Base-by-base conservation (phyloP, 2,113 vertebrate species). In the Periophthalmus modestus region DNA sequence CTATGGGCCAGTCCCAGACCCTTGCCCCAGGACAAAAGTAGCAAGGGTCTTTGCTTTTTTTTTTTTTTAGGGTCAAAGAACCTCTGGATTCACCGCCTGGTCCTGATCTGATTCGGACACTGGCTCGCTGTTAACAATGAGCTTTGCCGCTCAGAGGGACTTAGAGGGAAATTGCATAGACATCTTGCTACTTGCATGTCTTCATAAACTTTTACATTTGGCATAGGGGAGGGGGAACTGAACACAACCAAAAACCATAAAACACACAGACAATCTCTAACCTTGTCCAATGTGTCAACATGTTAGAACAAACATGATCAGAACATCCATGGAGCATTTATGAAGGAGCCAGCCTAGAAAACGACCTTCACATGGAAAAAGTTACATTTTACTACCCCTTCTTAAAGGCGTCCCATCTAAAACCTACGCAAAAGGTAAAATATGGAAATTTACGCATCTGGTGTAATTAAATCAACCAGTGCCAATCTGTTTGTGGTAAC, bases 121-220 rank as follows among this genome's bases (percentile, higher is more conserved):
- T 1, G 23, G 54, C 72, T 82, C 36, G 1, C 39, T 73, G 70
- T 73, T 85, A 48, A 61, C 68, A 54, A 43, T 24, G 71, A 82
- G 81, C 19, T 39, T 65, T 57, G 75, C 78, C 71, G 69, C 75
- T 75, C 21, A 52, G 79, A 82, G 71, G 75, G 69, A 74, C 36
- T 77, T 79, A 79, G 84, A 82, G 83, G 82, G 80, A 81, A 76
- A 83, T 91, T 94, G 93, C 93, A 94, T 93, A 92, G 92, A 93
- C 91, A 81, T 88, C 88, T 86, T 91, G 87, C 87, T 92, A 92
- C 87, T 91, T 86, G 85, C 83, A 87, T 85, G 85, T 89, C 84
- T 90, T 88, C 63, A 89, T 72, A 85, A 90, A 89, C 84, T 85
- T n/a, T 79, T 88, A 90, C 80, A 92, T 92, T 92, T 92, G 92